phyloP scores from a whole-genome alignment of 2,113 vertebrate species.

The Erythrolamprus reginae region DNA sequence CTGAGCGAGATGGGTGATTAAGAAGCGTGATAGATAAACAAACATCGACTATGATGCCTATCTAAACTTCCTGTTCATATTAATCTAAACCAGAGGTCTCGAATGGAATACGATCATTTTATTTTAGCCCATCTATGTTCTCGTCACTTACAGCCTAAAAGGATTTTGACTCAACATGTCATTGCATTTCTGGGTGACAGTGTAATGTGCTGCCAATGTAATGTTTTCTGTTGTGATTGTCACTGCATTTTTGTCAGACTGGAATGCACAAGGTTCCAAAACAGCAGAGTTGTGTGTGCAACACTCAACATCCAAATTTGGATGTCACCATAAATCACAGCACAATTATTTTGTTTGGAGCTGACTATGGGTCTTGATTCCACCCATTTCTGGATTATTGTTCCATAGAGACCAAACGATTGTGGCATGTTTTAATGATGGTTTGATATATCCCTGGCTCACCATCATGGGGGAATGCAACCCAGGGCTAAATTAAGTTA shows the following conservation, averaged over 20 bases:
- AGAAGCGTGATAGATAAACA: too few relatives aligned
- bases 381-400: neutral
- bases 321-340: neutral
- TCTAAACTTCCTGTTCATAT: neutral
- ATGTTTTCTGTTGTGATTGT: neutral
- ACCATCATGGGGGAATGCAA: neutral
- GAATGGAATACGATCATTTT: neutral
- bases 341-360: neutral
- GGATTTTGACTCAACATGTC: slow-evolving; percentile 21
- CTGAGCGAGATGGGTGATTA: neutral
- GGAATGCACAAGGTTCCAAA: slow-evolving; percentile 43
- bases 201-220: slow-evolving; percentile 18
- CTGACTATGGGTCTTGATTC: neutral
- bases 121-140: slow-evolving; percentile 9
- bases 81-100: neutral
- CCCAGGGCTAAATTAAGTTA: neutral
- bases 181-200: neutral
- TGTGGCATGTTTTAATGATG: neutral
- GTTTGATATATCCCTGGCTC: neutral
- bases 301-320: slow-evolving; percentile 25
- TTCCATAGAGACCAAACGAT: neutral
- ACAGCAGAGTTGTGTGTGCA: slow-evolving; percentile 45
- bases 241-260: slow-evolving; percentile 34
- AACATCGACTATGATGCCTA: neutral
- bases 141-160: slow-evolving; percentile 34